Evolutionary conservation across 2,113 vertebrate species (phyloP).

Genomic region (Zosterops japonicus): DNA sequence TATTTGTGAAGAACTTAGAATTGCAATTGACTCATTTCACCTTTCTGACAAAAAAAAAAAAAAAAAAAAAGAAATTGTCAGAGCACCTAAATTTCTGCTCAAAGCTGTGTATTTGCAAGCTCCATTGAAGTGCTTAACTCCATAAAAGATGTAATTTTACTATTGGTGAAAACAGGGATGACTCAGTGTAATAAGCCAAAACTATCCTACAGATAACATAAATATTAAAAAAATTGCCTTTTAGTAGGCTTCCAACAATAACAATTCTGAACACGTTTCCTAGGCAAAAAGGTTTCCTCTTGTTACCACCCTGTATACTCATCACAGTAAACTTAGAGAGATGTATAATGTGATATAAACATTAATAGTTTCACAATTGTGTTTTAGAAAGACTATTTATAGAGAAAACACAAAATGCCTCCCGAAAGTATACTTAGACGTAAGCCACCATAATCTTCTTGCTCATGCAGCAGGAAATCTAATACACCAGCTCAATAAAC

Average conservation of each 20-base stretch:
- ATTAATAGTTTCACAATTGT: constrained; percentile 81
- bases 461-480: constrained; percentile 96
- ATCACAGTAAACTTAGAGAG: constrained; percentile 73
- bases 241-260: constrained; percentile 51
- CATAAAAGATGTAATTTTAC: neutral
- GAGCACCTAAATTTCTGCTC: neutral
- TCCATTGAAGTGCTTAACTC: constrained; percentile 19
- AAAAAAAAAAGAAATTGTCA: neutral
- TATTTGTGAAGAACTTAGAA: neutral
- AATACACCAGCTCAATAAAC: constrained; percentile 95
- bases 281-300: constrained; percentile 66
- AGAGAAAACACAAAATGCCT: constrained; percentile 86
- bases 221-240: constrained; percentile 46
- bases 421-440: constrained; percentile 90
- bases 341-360: constrained; percentile 81
- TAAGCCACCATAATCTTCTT: constrained; percentile 99
- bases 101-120: neutral
- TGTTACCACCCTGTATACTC: constrained; percentile 48
- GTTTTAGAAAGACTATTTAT: constrained; percentile 84
- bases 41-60: neutral
- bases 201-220: constrained; percentile 50
- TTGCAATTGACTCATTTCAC: neutral
- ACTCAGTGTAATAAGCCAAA: constrained; percentile 25
- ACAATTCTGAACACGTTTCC: constrained; percentile 59
- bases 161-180: neutral